Evolutionary conservation across 2,797 vertebrate genomes (phyloP).

Genomic region (Pempheris klunzingeri): DNA sequence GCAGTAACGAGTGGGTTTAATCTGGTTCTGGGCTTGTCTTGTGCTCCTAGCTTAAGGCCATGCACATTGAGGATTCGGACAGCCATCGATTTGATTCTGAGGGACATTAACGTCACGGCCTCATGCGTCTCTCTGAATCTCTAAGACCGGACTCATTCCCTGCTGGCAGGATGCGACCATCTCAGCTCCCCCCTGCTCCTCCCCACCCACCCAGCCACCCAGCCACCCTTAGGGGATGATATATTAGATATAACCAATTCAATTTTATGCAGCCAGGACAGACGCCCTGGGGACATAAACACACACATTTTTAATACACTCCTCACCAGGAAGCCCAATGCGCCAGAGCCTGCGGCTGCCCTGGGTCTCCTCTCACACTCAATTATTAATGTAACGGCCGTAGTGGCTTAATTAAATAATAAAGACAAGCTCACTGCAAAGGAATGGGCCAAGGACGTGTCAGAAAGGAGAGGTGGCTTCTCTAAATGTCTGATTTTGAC

Average conservation of each 20-base stretch:
- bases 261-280: slow-evolving; percentile 89
- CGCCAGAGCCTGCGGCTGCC: slow-evolving; percentile 80
- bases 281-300: slow-evolving; percentile 88
- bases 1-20: slow-evolving; percentile 84
- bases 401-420: slow-evolving; percentile 90
- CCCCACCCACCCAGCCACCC: slow-evolving; percentile 51
- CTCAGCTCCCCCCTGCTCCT: slow-evolving; percentile 62
- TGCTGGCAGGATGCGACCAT: slow-evolving; percentile 84
- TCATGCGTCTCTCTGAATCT: slow-evolving; percentile 80
- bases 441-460: slow-evolving; percentile 85
- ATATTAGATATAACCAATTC: slow-evolving; percentile 91
- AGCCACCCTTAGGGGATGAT: slow-evolving; percentile 87
- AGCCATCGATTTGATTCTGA: slow-evolving; percentile 87
- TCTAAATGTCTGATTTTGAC: slow-evolving; percentile 60
- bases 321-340: slow-evolving; percentile 86
- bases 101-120: slow-evolving; percentile 87
- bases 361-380: slow-evolving; percentile 87
- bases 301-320: slow-evolving; percentile 91
- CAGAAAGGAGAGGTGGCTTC: slow-evolving; percentile 65
- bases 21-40: slow-evolving; percentile 83
- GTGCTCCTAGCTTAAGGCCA: slow-evolving; percentile 83
- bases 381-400: slow-evolving; percentile 89
- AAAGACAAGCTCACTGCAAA: slow-evolving; percentile 85
- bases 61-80: slow-evolving; percentile 82
- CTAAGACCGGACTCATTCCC: slow-evolving; percentile 77